Evolutionary conservation across 2,888 invertebrate genomes (phyloP), one percentile per base, ranked within the genome.

Genomic region (Chloromyia formosa): DNA sequence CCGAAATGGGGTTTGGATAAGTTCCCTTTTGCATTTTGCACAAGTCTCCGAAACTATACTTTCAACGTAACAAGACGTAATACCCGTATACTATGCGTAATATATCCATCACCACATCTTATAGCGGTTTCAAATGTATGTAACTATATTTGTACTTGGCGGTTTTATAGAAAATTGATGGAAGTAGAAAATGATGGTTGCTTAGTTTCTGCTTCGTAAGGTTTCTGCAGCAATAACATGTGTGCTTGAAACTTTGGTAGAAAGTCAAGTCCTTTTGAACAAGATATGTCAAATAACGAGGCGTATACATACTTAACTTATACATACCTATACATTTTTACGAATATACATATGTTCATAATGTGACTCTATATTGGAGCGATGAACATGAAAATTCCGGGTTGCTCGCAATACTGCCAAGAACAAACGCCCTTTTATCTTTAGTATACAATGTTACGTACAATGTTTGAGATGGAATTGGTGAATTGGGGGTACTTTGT

Each of bases 231-330:
- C 45, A 60, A 54, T 60, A 71, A 71, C 58, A 69, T 71, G 66
- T 74, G 53, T 73, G 62, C 75, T 73, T 64, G 74, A 75, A 76
- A 76, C 68, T 75, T 76, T 76, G 69, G 72, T 75, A 73, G 74
- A 75, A 76, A 76, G 73, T 75, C 76, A 75, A 75, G 74, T 76
- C 66, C 71, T 23, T 60, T 60, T 27, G 60, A 22, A 27, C 12
- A 27, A 60, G 60, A 27, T 27, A 60, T 23, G 14, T 60, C 60
- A 27, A 60, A 49, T 49, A n/a, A 49, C 16, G 49, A 49, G 49
- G 3, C 16, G 16, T n/a, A 42, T 42, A 42, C n/a, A n/a, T n/a
- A n/a, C n/a, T 35, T 35, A 35, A 35, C 27, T 35, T 35, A n/a
- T n/a, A n/a, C n/a, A n/a, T n/a, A n/a, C n/a, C n/a, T n/a, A n/a